Evolutionary conservation across 2,113 vertebrate genomes (phyloP).

Genomic region (Hemiprocne comata): DNA sequence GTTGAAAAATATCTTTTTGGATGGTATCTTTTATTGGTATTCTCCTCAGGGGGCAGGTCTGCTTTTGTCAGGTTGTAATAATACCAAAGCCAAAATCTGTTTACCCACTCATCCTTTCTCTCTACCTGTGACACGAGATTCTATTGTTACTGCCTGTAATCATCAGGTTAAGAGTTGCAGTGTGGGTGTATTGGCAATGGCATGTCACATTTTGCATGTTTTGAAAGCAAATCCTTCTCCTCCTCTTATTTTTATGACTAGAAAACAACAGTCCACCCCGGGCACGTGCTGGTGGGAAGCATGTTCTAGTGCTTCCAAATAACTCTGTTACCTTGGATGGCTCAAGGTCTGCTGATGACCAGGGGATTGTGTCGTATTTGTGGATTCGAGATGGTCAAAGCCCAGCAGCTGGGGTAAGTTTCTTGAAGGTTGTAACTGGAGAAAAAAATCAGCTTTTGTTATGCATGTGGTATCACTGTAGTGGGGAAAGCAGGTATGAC

Average conservation of each 20-base stretch:
- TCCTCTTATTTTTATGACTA: slow-evolving; percentile 70
- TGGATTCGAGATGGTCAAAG: slow-evolving; percentile 90
- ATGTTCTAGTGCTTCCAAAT: slow-evolving; percentile 87
- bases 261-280: slow-evolving; percentile 79
- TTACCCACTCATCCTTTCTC: background rate
- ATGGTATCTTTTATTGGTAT: background rate
- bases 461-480: fast-evolving
- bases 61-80: background rate
- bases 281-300: slow-evolving; percentile 88
- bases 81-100: background rate
- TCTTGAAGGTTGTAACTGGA: background rate
- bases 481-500: background rate
- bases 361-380: slow-evolving; percentile 79
- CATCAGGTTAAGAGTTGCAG: background rate
- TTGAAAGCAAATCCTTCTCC: slow-evolving; percentile 47
- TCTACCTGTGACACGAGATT: background rate
- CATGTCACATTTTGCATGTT: background rate
- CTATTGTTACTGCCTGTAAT: background rate
- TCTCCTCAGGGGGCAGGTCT: background rate
- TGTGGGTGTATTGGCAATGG: background rate
- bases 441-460: background rate
- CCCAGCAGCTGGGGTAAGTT: slow-evolving; percentile 89
- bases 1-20: background rate
- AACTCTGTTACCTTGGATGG: slow-evolving; percentile 87
- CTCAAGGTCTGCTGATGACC: slow-evolving; percentile 84